These are phyloP conservation scores for Aleiodes testaceus DNA, from an alignment of 2,888 invertebrate species.

Conservation along the genomic window DNA sequence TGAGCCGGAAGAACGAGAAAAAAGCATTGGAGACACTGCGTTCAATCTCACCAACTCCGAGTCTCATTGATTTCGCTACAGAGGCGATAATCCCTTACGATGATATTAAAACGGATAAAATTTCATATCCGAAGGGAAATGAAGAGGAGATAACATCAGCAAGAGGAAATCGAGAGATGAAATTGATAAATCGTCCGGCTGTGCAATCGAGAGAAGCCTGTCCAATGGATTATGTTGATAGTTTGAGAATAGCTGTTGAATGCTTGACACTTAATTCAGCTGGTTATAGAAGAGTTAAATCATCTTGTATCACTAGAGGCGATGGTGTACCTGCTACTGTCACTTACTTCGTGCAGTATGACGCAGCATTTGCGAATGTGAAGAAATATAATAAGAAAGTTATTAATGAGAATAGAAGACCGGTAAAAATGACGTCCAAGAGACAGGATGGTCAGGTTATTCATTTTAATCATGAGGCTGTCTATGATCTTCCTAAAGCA, in stretches of 20 bases:
- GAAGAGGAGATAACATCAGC: conserved; percentile 1
- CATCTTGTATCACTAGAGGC: conserved; percentile 60
- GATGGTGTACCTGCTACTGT: conserved; percentile 59
- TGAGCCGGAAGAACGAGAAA: conserved; percentile 70
- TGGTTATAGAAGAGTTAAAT: conserved; percentile 71
- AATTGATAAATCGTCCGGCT: conserved; percentile 6
- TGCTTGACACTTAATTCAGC: conserved; percentile 72
- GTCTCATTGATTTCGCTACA: conserved; percentile 58
- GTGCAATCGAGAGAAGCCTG: conserved; percentile 49
- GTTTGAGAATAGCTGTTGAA: conserved; percentile 72
- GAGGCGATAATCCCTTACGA: conserved; percentile 53
- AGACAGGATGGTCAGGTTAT: conserved; percentile 71
- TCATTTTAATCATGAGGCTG: conserved; percentile 72
- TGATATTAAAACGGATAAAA: conserved; percentile 35
- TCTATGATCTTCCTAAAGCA: conserved; percentile 71
- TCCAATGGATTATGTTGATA: conserved; percentile 68
- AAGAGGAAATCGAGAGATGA: conserved; percentile 26
- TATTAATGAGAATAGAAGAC: conserved; percentile 64
- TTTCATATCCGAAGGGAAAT: not conserved
- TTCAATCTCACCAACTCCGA: conserved; percentile 70
- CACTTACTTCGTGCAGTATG: conserved; percentile 74
- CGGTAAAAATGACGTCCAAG: conserved; percentile 70
- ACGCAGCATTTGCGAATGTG: conserved; percentile 66
- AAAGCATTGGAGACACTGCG: conserved; percentile 71
- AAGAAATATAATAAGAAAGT: conserved; percentile 67